phyloP scores from a whole-genome alignment of 2,888 invertebrate species.

The Acleris literana region DNA sequence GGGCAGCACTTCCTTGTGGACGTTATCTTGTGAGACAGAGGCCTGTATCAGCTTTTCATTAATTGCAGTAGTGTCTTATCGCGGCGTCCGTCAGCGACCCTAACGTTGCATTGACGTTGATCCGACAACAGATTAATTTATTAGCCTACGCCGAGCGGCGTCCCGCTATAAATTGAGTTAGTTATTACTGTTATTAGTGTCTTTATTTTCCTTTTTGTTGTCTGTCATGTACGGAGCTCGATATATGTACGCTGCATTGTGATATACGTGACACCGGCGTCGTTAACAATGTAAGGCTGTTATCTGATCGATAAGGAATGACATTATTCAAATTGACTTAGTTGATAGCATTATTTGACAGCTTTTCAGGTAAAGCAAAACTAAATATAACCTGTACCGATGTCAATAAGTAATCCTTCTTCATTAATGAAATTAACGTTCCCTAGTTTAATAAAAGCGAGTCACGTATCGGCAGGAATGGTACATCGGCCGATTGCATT shows the following conservation, averaged over 20 bases:
- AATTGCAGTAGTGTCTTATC: slow-evolving; percentile 71
- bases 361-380: not conserved
- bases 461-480: slow-evolving; percentile 40
- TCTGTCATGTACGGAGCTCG: slow-evolving; percentile 42
- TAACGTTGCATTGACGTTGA: slow-evolving; percentile 69
- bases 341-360: too few species aligned
- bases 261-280: not conserved
- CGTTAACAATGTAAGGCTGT: too few species aligned
- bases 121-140: slow-evolving; percentile 76
- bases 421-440: slow-evolving; percentile 24
- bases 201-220: slow-evolving; percentile 64
- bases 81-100: slow-evolving; percentile 60
- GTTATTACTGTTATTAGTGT: slow-evolving; percentile 69
- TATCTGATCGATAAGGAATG: not conserved
- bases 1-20: slow-evolving; percentile 44
- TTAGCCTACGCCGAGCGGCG: slow-evolving; percentile 56
- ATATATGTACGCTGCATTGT: not conserved
- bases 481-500: slow-evolving; percentile 39
- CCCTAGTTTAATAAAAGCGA: slow-evolving; percentile 32
- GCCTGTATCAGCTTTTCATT: slow-evolving; percentile 75
- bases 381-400: not conserved
- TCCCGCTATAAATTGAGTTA: slow-evolving; percentile 64
- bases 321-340: not conserved
- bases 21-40: slow-evolving; percentile 64
- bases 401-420: not conserved